These are phyloP conservation scores for Hydractinia symbiolongicarpus DNA, from an alignment of 30 jellyfish, hydroid and myxozoan genomes.

Conservation along the genomic window DNA sequence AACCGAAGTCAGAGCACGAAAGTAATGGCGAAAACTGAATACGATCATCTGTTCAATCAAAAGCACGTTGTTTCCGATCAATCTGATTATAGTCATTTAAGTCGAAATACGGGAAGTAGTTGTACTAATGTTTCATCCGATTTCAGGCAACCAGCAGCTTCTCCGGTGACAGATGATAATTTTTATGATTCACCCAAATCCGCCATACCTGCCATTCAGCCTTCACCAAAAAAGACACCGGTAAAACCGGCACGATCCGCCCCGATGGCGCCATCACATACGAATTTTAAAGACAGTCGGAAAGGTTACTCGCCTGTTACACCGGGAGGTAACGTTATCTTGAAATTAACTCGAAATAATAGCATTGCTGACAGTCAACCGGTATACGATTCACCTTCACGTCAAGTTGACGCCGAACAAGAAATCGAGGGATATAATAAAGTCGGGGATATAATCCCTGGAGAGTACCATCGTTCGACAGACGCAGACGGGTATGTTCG, in stretches of 20 bases:
- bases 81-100: neutral
- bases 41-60: slow-evolving; percentile 13
- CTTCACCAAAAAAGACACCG: neutral
- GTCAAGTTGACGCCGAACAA: neutral
- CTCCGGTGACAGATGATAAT: no score
- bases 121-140: no score
- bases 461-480: neutral
- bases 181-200: neutral
- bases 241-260: slow-evolving; percentile 7
- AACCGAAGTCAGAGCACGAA: neutral
- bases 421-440: neutral
- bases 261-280: slow-evolving; percentile 5
- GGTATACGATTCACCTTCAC: neutral
- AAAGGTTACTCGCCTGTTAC: neutral
- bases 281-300: neutral
- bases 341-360: slow-evolving; percentile 5
- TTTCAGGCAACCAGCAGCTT: no score
- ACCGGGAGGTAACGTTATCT: neutral
- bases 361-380: neutral
- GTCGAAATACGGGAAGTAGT: neutral
- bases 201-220: neutral
- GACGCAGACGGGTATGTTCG: slow-evolving; percentile 13
- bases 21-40: neutral
- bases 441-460: slow-evolving; percentile 21
- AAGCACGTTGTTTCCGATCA: neutral